phyloP scores from a whole-genome alignment of 2,888 invertebrate species.

The Pecten maximus region DNA sequence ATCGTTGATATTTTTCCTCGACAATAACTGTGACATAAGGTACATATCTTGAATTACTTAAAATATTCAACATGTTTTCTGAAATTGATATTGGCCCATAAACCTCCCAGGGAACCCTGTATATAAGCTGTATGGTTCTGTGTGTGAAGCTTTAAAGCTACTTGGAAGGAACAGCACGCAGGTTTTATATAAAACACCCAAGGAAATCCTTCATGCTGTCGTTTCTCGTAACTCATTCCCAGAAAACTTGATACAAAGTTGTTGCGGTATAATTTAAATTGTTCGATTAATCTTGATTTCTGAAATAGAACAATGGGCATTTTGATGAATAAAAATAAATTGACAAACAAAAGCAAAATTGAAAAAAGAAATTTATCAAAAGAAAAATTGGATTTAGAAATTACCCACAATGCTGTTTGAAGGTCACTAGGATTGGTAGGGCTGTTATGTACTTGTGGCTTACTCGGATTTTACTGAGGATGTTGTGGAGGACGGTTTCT shows the following conservation, averaged over 20 bases:
- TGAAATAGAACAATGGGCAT: background rate
- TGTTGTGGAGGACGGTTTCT: background rate
- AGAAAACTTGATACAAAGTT: background rate
- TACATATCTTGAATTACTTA: background rate
- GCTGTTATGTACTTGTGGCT: background rate
- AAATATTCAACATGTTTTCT: constrained; percentile 20
- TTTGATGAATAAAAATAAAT: background rate
- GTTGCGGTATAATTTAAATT: background rate
- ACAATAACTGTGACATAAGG: background rate
- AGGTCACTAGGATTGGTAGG: background rate
- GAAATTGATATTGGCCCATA: background rate
- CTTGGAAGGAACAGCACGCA: background rate
- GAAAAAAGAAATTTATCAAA: background rate
- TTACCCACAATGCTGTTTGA: background rate
- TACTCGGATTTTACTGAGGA: background rate
- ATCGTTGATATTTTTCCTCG: background rate
- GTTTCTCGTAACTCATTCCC: background rate
- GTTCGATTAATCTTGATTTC: background rate
- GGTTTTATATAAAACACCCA: constrained; percentile 10
- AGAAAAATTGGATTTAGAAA: background rate
- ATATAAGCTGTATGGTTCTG: background rate
- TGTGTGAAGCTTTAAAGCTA: background rate
- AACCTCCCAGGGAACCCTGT: background rate
- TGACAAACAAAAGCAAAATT: background rate
- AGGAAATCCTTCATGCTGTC: background rate